phyloP scores from a whole-genome alignment of 2,797 vertebrate species.

The Falco columbarius region DNA sequence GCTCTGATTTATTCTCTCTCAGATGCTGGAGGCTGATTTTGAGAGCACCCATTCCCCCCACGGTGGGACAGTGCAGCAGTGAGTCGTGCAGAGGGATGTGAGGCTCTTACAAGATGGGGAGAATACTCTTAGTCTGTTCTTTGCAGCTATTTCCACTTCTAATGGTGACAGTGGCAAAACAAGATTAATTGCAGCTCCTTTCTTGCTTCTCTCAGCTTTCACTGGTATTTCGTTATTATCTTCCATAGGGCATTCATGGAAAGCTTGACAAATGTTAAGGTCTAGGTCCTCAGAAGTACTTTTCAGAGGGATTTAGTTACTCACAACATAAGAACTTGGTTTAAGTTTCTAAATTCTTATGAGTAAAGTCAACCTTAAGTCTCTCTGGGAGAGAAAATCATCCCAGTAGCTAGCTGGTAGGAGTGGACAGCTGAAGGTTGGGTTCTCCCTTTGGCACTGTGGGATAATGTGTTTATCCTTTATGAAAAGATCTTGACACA shows the following conservation, averaged over 20 bases:
- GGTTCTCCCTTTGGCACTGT: not conserved
- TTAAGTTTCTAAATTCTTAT: not conserved
- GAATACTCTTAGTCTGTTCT: not conserved
- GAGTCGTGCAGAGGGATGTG: not conserved
- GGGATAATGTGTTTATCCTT: not conserved
- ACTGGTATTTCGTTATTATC: not conserved
- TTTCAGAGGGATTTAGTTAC: not conserved
- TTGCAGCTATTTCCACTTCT: not conserved
- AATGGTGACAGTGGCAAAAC: not conserved
- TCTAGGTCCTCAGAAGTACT: not conserved
- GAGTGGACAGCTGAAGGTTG: not conserved
- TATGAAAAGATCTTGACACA: not conserved
- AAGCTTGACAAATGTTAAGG: not conserved
- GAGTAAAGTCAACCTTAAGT: not conserved
- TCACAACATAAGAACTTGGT: not conserved
- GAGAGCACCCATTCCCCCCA: not conserved
- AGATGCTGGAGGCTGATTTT: constrained; percentile 8
- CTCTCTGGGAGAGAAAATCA: not conserved
- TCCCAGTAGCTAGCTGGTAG: not conserved
- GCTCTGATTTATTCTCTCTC: constrained; percentile 40
- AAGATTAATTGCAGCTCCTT: not conserved
- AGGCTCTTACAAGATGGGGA: not conserved
- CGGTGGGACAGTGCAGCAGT: fast-evolving
- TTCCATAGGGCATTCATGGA: not conserved
- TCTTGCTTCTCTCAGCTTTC: not conserved